Evolutionary conservation across 2,797 vertebrate species (phyloP).

Genomic region (Melanotaenia nigrans): DNA sequence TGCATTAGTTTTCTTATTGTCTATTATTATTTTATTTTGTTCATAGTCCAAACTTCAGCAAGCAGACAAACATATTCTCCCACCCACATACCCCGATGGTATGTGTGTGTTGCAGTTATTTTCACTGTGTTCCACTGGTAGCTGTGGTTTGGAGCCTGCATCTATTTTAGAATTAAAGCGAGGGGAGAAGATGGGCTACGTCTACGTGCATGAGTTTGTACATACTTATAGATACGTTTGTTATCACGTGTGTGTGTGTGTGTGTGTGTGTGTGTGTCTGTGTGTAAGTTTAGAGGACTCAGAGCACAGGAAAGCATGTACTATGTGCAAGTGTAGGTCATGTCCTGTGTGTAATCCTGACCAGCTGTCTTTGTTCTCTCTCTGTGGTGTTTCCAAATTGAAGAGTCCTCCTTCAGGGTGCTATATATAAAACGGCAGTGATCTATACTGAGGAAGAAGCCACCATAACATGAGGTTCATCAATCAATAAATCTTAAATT

Average conservation of each 20-base stretch:
- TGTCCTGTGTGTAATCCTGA: conserved; percentile 56
- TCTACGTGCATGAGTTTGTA: conserved; percentile 26
- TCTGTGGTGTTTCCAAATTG: conserved; percentile 67
- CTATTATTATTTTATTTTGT: conserved; percentile 1
- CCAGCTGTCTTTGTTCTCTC: conserved; percentile 72
- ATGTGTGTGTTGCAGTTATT: conserved; percentile 64
- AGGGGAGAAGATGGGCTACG: conserved; percentile 69
- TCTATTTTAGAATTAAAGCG: conserved; percentile 78
- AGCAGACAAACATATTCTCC: conserved; percentile 24
- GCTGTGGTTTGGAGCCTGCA: conserved; percentile 72
- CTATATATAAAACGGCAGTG: conserved; percentile 48
- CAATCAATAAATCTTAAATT: conserved; percentile 17
- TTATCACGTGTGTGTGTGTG: conserved; percentile 18
- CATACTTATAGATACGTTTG: conserved; percentile 15
- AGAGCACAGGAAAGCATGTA: conserved; percentile 49
- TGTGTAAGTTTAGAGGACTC: conserved; percentile 33
- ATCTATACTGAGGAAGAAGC: conserved; percentile 42
- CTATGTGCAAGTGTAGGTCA: conserved; percentile 59
- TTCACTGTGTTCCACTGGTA: conserved; percentile 72
- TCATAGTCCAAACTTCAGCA: conserved; percentile 33
- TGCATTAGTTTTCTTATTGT: background rate
- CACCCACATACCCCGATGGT: conserved; percentile 24
- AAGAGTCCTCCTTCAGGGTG: conserved; percentile 61
- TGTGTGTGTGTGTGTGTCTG: conserved; percentile 18
- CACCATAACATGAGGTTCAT: conserved; percentile 45